Evolutionary conservation across 1,140 invertebrate genomes (phyloP), one percentile per base, ranked within the genome.

Genomic region (Drosophila nasuta): DNA sequence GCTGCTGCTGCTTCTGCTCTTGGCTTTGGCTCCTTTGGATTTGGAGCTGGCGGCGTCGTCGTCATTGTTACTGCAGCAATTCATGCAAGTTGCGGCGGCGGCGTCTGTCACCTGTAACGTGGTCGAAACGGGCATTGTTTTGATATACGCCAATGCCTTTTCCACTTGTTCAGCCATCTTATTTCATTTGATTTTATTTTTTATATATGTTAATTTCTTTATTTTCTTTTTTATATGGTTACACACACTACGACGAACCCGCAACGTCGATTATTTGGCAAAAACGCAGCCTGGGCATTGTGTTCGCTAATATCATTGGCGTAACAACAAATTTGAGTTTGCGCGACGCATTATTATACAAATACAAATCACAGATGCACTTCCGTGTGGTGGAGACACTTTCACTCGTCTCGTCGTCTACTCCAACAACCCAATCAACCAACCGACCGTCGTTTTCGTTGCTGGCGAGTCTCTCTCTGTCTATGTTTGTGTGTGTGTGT

Each of bases 291-390:
- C 58, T 71, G 60, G 49, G 74, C 83, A 71, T 66, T 74, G 79
- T 65, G 73, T 66, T 85, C 20, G 20, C 20, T 25, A 25, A 25
- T 81, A 82, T 85, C 77, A 77, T 85, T 81, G 77, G 73, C 75
- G 80, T 72, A 80, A 79, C 83, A 67, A 72, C 20, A 80, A 88
- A 77, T 80, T 80, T 87, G 83, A 86, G 83, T 83, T 80, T 87
- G 83, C 85, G 83, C 83, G 85, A 89, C 83, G 83, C 83, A 87
- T 87, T 88, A 88, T 87, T 88, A 83, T 87, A 88, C 80, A 87
- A 38, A 33, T 25, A 25, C 20, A 25, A 86, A 86, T 87, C 83
- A 87, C 79, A 87, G 83, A 83, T 88, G 83, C 83, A 88, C 83
- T 80, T 80, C 75, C 78, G 77, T 72, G 77, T 73, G 77, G 62